phyloP scores from a whole-genome alignment of 1,140 invertebrate species.

The Drosophila pseudoobscura region DNA sequence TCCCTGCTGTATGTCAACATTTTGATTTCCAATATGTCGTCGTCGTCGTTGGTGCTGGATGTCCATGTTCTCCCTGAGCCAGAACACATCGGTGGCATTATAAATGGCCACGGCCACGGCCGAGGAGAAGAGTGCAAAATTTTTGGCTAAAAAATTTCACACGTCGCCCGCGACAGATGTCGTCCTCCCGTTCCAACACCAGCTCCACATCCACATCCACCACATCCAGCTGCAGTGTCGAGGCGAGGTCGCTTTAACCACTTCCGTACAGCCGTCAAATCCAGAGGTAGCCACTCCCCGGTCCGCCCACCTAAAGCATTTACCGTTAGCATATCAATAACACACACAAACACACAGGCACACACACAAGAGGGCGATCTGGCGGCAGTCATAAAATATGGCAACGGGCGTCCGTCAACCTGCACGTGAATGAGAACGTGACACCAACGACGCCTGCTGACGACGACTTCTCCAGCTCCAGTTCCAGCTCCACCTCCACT shows the following conservation, averaged over 20 bases:
- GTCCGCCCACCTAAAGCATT: conserved; percentile 44
- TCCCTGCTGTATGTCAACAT: conserved; percentile 69
- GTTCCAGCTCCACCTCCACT: neutral
- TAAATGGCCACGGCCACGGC: conserved; percentile 43
- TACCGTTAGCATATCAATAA: conserved; percentile 82
- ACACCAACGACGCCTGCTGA: conserved; percentile 60
- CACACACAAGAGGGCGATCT: conserved; percentile 14
- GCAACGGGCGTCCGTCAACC: conserved; percentile 72
- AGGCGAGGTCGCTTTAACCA: conserved; percentile 52
- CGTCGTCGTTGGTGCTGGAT: conserved; percentile 9
- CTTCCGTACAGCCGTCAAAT: conserved; percentile 72
- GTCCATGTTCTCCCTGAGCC: neutral
- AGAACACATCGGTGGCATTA: conserved; percentile 23
- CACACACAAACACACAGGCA: conserved; percentile 49
- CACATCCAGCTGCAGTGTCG: neutral
- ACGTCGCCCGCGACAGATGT: conserved; percentile 73
- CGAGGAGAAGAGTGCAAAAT: conserved; percentile 30
- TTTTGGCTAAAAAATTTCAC: conserved; percentile 74
- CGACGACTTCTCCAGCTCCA: conserved; percentile 18
- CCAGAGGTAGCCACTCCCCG: conserved; percentile 38
- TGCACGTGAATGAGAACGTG: conserved; percentile 59
- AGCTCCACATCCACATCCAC: conserved; percentile 4
- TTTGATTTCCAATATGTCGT: conserved; percentile 80
- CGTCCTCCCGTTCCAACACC: conserved; percentile 8
- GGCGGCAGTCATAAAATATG: conserved; percentile 72